These are phyloP conservation scores for Poecilia gillii DNA, from an alignment of 2,797 vertebrate species.

Conservation along the genomic window DNA sequence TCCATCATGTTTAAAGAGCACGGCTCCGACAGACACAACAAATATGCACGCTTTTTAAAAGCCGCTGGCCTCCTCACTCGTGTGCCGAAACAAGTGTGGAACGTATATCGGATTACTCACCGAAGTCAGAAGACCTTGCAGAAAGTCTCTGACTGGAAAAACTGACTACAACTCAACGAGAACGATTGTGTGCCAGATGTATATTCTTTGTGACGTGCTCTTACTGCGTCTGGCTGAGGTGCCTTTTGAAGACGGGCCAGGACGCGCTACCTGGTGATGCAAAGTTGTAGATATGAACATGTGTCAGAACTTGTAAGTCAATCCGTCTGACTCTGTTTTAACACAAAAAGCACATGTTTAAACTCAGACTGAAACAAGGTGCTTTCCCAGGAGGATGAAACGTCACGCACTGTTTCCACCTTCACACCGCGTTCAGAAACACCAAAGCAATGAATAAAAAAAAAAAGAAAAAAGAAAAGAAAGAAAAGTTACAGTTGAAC, in stretches of 20 bases:
- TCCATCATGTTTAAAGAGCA: constrained; percentile 52
- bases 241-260: not conserved
- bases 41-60: constrained; percentile 21
- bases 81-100: not conserved
- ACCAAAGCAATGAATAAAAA: not conserved
- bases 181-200: not conserved
- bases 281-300: not conserved
- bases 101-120: not conserved
- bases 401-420: not conserved
- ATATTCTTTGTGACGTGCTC: not conserved
- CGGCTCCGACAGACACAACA: constrained; percentile 26
- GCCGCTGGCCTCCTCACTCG: not conserved
- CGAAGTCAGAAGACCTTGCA: not conserved
- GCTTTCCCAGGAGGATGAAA: not conserved
- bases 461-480: not conserved
- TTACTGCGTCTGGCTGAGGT: not conserved
- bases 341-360: not conserved
- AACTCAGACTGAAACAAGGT: not conserved
- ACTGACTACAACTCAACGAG: not conserved
- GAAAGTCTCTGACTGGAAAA: not conserved
- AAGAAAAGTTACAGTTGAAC: not conserved
- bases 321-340: not conserved
- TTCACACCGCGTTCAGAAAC: not conserved
- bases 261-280: not conserved
- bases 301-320: not conserved